Evolutionary conservation across 2,888 invertebrate species (phyloP).

Genomic region (Lithophane semibrunnea): DNA sequence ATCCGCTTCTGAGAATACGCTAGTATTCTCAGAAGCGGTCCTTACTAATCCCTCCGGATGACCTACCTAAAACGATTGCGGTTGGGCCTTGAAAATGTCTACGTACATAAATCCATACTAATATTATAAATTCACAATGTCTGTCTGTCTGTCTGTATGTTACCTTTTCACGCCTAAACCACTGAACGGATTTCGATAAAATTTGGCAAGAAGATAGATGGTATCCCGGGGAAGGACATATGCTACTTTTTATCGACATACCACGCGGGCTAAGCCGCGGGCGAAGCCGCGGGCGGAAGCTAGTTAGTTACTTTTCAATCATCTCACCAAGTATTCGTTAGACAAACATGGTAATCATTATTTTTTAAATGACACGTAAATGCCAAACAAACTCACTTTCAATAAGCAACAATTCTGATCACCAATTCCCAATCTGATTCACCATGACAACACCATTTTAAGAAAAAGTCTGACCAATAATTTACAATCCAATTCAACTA

Average conservation of each 20-base stretch:
- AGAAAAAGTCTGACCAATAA: neutral
- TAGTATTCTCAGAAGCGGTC: too few species aligned
- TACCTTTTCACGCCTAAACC: too few species aligned
- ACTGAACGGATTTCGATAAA: too few species aligned
- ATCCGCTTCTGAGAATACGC: constrained; percentile 15
- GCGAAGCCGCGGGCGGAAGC: too few species aligned
- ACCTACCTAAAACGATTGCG: constrained; percentile 8
- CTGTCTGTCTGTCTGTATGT: too few species aligned
- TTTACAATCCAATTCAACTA: neutral
- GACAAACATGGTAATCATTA: neutral
- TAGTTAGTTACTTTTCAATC: neutral
- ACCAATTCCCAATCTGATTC: neutral
- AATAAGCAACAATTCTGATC: neutral
- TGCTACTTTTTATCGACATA: too few species aligned
- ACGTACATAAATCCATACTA: too few species aligned
- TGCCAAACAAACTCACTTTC: neutral
- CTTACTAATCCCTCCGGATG: constrained; percentile 13
- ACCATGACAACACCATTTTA: neutral
- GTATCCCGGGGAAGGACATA: too few species aligned
- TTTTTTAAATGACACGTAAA: neutral
- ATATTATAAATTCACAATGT: too few species aligned
- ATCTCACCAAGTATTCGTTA: neutral
- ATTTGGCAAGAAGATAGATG: too few species aligned
- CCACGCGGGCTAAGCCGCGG: too few species aligned
- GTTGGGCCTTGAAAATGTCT: constrained; percentile 33